These are phyloP conservation scores for Cercopithecus mitis DNA, from an alignment of 2,797 vertebrate species.

Conservation along the genomic window DNA sequence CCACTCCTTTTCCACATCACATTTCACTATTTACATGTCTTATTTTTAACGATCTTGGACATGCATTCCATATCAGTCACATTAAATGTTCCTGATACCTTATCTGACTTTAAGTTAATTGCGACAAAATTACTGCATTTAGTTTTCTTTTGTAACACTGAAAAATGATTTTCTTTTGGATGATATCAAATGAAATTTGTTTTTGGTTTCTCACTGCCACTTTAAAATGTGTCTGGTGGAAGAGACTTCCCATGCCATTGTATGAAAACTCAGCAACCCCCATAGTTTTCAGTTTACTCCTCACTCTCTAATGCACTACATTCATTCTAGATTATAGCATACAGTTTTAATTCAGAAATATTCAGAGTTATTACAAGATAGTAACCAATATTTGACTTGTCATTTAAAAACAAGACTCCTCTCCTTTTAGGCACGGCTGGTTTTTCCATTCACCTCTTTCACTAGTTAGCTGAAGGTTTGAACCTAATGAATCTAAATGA, in stretches of 20 bases:
- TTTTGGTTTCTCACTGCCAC: not conserved
- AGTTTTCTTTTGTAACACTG: not conserved
- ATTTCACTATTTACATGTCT: not conserved
- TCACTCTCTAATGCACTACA: not conserved
- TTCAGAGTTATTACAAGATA: not conserved
- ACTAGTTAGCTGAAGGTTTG: not conserved
- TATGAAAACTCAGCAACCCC: not conserved
- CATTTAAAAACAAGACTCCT: not conserved
- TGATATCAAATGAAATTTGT: not conserved
- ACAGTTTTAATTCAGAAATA: not conserved
- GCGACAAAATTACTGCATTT: not conserved
- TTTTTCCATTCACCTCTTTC: not conserved
- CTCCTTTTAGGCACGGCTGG: not conserved
- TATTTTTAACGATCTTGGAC: not conserved
- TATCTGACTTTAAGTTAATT: not conserved
- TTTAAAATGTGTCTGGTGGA: not conserved
- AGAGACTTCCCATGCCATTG: rapidly evolving
- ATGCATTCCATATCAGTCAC: not conserved
- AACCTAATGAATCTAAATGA: not conserved
- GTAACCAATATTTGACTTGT: not conserved
- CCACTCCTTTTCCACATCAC: not conserved
- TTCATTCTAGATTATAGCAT: not conserved
- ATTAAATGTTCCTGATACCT: not conserved
- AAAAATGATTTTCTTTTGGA: not conserved
- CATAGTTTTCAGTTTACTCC: not conserved